Conservation (phyloP, 2,113 vertebrate genomes). For the Leptobrachium leishanense region DNA sequence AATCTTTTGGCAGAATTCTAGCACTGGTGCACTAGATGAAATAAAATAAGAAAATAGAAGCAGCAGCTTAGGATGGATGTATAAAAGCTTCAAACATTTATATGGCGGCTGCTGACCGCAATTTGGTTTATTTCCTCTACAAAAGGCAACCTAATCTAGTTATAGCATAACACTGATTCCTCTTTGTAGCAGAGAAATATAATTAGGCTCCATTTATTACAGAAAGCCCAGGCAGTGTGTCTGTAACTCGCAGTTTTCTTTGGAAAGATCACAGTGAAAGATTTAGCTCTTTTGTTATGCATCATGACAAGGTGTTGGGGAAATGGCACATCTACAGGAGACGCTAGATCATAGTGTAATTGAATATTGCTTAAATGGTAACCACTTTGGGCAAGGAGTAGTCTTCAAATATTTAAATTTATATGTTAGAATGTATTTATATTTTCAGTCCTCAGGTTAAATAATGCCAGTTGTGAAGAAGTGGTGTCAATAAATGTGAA, state of each 20-base stretch:
- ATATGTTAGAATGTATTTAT: not conserved
- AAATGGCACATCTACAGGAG: conserved; percentile 47
- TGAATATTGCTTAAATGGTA: not conserved
- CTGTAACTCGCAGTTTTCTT: conserved; percentile 39
- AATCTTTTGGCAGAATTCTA: conserved; percentile 34
- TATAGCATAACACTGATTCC: conserved; percentile 55
- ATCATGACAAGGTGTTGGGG: conserved; percentile 49
- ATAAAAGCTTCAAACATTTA: conserved; percentile 57
- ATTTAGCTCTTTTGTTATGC: conserved; percentile 47
- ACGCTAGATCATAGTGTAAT: conserved; percentile 26
- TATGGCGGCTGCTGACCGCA: conserved; percentile 57
- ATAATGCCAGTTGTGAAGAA: not conserved
- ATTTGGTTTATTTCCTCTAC: conserved; percentile 61
- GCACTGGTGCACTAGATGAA: not conserved
- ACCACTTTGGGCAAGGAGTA: not conserved
- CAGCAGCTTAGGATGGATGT: conserved; percentile 50
- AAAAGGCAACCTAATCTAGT: conserved; percentile 65
- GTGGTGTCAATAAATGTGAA: not conserved
- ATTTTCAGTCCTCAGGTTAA: not conserved
- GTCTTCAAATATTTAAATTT: not conserved
- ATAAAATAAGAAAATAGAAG: conserved; percentile 12
- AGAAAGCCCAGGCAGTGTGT: conserved; percentile 47
- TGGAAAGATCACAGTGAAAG: conserved; percentile 39
- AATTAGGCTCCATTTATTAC: conserved; percentile 53
- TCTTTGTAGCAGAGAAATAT: conserved; percentile 50